These are phyloP conservation scores for Drosophila kanapiae DNA, from an alignment of 1,140 invertebrate genomes.

Conservation along the genomic window DNA sequence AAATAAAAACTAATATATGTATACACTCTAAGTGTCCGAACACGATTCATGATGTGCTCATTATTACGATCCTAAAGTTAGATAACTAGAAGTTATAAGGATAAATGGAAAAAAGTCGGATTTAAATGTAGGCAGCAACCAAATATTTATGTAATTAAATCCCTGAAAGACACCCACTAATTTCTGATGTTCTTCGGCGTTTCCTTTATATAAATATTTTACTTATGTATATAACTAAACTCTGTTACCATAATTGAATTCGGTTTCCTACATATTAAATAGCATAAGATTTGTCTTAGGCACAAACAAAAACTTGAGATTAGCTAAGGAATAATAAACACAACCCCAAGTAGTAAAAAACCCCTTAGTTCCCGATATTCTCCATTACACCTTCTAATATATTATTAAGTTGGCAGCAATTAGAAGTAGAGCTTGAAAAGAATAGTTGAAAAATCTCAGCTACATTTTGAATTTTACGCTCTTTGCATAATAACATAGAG, in stretches of 20 bases:
- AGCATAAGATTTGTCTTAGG: conserved; percentile 2
- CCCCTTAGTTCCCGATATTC: not conserved
- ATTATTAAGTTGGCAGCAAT: not conserved
- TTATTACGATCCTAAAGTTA: conserved; percentile 34
- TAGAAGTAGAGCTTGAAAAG: too few relatives aligned
- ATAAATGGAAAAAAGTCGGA: conserved; percentile 13
- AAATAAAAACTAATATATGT: conserved; percentile 55
- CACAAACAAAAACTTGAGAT: conserved; percentile 13
- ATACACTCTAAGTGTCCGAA: conserved; percentile 59
- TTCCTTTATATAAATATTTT: not conserved
- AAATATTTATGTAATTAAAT: conserved; percentile 31
- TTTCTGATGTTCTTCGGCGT: not conserved
- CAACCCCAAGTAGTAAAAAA: not conserved
- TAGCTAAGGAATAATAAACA: not conserved
- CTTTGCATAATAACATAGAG: not conserved
- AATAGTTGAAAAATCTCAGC: too few relatives aligned
- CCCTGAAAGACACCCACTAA: conserved; percentile 6
- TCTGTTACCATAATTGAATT: not conserved
- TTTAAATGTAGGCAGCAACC: conserved; percentile 22
- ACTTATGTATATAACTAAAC: conserved; percentile 19
- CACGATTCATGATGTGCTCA: conserved; percentile 39
- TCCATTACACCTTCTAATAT: not conserved
- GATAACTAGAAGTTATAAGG: conserved; percentile 33
- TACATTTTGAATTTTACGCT: too few relatives aligned
- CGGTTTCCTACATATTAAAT: not conserved